Evolutionary conservation across 2,888 invertebrate genomes (phyloP).

Genomic region (Agrotis clavis): DNA sequence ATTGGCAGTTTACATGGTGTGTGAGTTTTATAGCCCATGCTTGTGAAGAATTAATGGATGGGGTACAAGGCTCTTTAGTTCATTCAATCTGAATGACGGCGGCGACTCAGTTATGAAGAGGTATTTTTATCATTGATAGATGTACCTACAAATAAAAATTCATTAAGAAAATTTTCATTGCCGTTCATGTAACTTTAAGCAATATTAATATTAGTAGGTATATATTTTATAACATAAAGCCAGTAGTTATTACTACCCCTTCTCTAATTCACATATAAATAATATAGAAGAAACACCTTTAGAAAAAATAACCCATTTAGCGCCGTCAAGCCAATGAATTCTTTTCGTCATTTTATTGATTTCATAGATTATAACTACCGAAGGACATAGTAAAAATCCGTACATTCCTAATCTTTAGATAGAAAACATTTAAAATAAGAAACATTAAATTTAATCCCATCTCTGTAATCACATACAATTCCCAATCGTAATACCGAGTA

Average conservation of each 20-base stretch:
- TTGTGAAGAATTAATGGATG: conserved; percentile 27
- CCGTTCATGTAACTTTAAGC: too few species aligned
- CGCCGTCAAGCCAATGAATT: too few species aligned
- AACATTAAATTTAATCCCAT: conserved; percentile 17
- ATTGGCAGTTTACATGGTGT: conserved; percentile 32
- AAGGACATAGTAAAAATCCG: neutral
- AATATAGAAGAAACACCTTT: neutral
- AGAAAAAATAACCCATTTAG: neutral
- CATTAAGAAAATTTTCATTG: too few species aligned
- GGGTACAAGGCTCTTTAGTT: conserved; percentile 21
- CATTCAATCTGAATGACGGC: conserved; percentile 13
- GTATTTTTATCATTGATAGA: neutral
- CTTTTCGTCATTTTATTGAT: too few species aligned
- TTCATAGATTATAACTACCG: too few species aligned
- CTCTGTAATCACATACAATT: conserved; percentile 12
- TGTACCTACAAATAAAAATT: too few species aligned
- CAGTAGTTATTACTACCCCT: too few species aligned
- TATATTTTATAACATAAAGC: too few species aligned
- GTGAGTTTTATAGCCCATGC: conserved; percentile 25
- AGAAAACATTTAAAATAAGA: conserved; percentile 13
- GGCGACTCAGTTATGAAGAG: neutral
- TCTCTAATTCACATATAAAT: too few species aligned
- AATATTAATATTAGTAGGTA: too few species aligned
- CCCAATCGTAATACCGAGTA: conserved; percentile 35
- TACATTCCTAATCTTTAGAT: neutral